These are phyloP conservation scores for Drosophila kepulauana DNA, from an alignment of 1,140 invertebrate species.

Conservation along the genomic window DNA sequence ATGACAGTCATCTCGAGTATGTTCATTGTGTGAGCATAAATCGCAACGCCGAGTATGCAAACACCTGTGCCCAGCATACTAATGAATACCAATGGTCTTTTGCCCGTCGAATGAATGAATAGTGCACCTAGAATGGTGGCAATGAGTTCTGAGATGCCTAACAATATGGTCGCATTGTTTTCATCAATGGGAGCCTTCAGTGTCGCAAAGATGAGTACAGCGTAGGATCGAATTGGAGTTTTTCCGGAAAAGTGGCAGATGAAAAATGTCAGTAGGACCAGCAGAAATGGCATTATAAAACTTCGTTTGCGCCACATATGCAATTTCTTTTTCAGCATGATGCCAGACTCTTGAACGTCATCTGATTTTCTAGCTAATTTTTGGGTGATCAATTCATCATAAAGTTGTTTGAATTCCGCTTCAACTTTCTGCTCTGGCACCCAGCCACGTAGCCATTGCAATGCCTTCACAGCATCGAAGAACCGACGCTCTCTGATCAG, in stretches of 20 bases:
- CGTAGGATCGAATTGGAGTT: constrained; percentile 89
- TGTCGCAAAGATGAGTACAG: constrained; percentile 88
- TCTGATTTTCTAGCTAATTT: constrained; percentile 25
- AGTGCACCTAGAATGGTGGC: constrained; percentile 17
- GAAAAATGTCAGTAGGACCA: constrained; percentile 88
- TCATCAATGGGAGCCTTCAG: constrained; percentile 13
- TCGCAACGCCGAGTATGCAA: constrained; percentile 19
- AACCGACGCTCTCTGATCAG: constrained; percentile 87
- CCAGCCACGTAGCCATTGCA: constrained; percentile 89
- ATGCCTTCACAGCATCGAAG: constrained; percentile 86
- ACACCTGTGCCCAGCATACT: constrained; percentile 19
- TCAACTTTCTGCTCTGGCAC: constrained; percentile 85
- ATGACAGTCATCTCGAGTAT: constrained; percentile 5
- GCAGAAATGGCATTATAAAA: constrained; percentile 87
- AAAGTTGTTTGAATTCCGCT: constrained; percentile 86
- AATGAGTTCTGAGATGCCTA: constrained; percentile 12
- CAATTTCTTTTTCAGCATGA: constrained; percentile 17
- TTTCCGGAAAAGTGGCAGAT: constrained; percentile 89
- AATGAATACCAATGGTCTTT: constrained; percentile 15
- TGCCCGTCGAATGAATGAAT: constrained; percentile 8
- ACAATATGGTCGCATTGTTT: constrained; percentile 21
- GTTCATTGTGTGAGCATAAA: constrained; percentile 8
- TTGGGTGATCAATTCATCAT: constrained; percentile 66
- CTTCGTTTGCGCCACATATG: constrained; percentile 51
- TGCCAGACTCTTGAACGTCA: background rate